Evolutionary conservation across 2,888 invertebrate species (phyloP).

Genomic region (Apamea anceps): DNA sequence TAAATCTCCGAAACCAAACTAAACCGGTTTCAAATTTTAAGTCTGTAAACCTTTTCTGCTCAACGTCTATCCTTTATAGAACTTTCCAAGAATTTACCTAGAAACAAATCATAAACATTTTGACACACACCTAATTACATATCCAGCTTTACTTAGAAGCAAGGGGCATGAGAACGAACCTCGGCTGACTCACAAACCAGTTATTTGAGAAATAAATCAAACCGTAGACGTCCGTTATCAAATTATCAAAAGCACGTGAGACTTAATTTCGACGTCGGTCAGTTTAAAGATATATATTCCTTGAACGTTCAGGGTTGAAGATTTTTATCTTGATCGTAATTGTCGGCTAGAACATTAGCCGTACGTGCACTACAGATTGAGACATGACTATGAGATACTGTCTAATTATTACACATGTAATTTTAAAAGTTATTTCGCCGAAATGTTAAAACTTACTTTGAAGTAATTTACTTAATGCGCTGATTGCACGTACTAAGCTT

Average conservation of each 20-base stretch:
- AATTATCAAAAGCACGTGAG: slow-evolving; percentile 89
- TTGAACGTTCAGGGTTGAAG: slow-evolving; percentile 80
- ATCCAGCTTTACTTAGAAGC: slow-evolving; percentile 71
- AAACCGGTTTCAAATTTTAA: slow-evolving; percentile 22
- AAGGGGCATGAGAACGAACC: slow-evolving; percentile 83
- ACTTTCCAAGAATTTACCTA: slow-evolving; percentile 52
- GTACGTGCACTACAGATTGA: slow-evolving; percentile 73
- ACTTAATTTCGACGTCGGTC: slow-evolving; percentile 88
- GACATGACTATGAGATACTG: slow-evolving; percentile 71
- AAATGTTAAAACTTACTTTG: slow-evolving; percentile 40
- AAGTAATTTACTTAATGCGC: slow-evolving; percentile 42
- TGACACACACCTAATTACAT: slow-evolving; percentile 71
- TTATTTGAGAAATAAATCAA: slow-evolving; percentile 86
- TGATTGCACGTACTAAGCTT: slow-evolving; percentile 8
- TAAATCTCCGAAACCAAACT: slow-evolving; percentile 9
- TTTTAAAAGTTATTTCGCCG: slow-evolving; percentile 44
- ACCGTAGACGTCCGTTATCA: slow-evolving; percentile 85
- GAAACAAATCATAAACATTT: slow-evolving; percentile 64
- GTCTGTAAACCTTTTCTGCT: background rate
- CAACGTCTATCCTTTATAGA: slow-evolving; percentile 31
- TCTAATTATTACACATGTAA: slow-evolving; percentile 69
- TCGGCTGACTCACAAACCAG: slow-evolving; percentile 82
- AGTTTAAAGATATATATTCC: slow-evolving; percentile 87
- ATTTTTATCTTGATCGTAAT: slow-evolving; percentile 85
- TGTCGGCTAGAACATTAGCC: slow-evolving; percentile 86